Percentiles rank a stretch among this genome's conserved stretches.
Conservation (phyloP, 2,797 vertebrate genomes). For the Morelia viridis region DNA sequence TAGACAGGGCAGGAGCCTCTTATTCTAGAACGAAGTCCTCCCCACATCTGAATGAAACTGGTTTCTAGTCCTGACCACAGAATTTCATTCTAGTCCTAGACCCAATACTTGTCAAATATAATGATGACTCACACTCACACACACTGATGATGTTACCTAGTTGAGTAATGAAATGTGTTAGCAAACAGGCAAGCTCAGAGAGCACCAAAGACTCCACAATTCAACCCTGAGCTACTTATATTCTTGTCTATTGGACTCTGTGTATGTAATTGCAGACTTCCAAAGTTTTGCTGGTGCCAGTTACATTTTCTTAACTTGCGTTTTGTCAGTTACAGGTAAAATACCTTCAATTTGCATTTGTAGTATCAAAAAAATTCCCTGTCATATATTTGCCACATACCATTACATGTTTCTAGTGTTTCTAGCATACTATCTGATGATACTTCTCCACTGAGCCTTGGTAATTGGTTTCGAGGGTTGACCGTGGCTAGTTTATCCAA, state of each 20-base stretch:
- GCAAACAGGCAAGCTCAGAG: neutral
- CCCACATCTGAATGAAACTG: neutral
- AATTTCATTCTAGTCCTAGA: neutral
- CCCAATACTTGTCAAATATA: neutral
- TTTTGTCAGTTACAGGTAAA: neutral
- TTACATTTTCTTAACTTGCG: neutral
- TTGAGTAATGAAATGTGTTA: neutral
- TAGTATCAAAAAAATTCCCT: neutral
- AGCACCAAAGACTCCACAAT: neutral
- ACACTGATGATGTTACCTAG: neutral
- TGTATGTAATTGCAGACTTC: neutral
- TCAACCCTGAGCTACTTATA: neutral
- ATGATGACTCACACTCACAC: neutral
- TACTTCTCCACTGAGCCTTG: no score
- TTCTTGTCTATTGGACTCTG: neutral
- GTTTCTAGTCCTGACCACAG: neutral
- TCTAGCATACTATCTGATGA: no score
- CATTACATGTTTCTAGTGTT: neutral
- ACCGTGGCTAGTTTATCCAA: no score
- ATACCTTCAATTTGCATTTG: neutral
- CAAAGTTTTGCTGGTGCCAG: neutral
- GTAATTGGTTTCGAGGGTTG: no score
- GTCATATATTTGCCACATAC: neutral
- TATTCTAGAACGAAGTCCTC: neutral
- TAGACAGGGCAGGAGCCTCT: neutral